These are phyloP conservation scores for Griposia aprilina DNA, from an alignment of 2,888 invertebrate genomes.

Conservation along the genomic window DNA sequence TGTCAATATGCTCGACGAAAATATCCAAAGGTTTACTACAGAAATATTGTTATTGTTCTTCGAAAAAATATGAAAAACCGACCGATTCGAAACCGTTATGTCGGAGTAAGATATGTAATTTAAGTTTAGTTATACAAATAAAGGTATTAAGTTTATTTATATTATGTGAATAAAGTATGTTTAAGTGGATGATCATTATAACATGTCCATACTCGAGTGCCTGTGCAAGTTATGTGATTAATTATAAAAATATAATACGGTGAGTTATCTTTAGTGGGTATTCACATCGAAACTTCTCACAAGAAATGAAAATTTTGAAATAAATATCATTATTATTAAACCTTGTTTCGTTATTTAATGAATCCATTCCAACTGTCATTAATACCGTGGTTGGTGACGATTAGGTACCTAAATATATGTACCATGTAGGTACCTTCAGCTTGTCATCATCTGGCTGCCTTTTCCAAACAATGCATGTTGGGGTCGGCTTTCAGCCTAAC, in stretches of 20 bases:
- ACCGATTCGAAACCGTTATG: slow-evolving; percentile 62
- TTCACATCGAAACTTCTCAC: slow-evolving; percentile 71
- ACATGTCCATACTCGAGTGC: slow-evolving; percentile 77
- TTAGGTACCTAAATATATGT: background rate
- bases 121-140: slow-evolving; percentile 67
- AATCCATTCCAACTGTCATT: background rate
- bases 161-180: slow-evolving; percentile 72
- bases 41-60: slow-evolving; percentile 59
- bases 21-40: slow-evolving; percentile 65
- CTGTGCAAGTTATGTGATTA: slow-evolving; percentile 74
- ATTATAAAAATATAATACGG: slow-evolving; percentile 61
- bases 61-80: slow-evolving; percentile 49
- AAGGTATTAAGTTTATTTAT: slow-evolving; percentile 77
- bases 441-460: background rate
- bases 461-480: background rate
- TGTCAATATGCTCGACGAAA: slow-evolving; percentile 59
- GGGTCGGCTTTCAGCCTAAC: background rate
- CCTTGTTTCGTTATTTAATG: slow-evolving; percentile 19
- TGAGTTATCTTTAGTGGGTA: slow-evolving; percentile 68
- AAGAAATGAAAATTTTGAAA: slow-evolving; percentile 76
- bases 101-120: slow-evolving; percentile 67
- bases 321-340: slow-evolving; percentile 72
- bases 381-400: background rate
- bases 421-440: background rate
- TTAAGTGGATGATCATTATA: slow-evolving; percentile 63